These are phyloP conservation scores for Catajapyx aquilonaris DNA, from an alignment of 1,140 invertebrate species.

Conservation along the genomic window DNA sequence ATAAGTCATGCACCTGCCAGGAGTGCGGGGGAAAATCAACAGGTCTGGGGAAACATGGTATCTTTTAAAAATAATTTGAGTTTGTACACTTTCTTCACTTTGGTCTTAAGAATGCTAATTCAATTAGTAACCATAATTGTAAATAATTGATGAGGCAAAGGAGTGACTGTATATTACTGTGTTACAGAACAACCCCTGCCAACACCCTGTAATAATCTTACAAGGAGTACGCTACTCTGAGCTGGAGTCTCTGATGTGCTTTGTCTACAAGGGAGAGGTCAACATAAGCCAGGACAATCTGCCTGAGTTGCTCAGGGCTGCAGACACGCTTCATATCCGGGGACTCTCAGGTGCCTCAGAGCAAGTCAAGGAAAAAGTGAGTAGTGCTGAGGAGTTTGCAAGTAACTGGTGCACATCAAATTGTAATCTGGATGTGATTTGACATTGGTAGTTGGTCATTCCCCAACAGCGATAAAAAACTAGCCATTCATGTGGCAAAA, in stretches of 20 bases:
- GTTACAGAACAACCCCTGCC: conserved; percentile 38
- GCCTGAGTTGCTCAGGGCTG: conserved; percentile 34
- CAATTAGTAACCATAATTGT: not conserved
- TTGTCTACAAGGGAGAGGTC: conserved; percentile 44
- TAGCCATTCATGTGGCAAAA: no score
- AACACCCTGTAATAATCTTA: conserved; percentile 41
- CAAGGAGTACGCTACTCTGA: conserved; percentile 38
- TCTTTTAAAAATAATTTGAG: not conserved
- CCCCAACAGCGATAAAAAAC: no score
- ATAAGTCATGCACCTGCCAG: no score
- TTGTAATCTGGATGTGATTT: no score
- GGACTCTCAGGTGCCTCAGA: conserved; percentile 29
- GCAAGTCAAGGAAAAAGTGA: conserved; percentile 12
- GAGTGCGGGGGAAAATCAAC: no score
- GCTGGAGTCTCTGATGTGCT: conserved; percentile 32
- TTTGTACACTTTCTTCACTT: not conserved
- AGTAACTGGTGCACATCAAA: no score
- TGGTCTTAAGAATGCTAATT: not conserved
- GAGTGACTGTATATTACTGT: no score
- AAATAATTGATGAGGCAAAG: not conserved
- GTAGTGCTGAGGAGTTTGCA: no score
- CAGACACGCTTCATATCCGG: conserved; percentile 36
- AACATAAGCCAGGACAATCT: conserved; percentile 41
- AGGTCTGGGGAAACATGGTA: no score
- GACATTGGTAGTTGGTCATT: no score